These are phyloP conservation scores for Sialis lutaria DNA, from an alignment of 2,888 invertebrate species.

Conservation along the genomic window DNA sequence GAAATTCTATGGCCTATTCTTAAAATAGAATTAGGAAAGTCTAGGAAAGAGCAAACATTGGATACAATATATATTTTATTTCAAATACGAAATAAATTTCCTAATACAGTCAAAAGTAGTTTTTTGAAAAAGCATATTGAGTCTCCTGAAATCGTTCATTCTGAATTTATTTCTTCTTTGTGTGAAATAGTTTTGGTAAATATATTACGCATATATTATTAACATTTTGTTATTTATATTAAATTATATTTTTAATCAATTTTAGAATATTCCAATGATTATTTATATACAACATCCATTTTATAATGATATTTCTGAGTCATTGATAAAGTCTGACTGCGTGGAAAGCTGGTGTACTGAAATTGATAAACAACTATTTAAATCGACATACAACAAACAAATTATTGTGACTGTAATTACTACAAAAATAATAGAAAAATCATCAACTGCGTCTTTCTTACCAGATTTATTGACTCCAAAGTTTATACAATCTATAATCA, in stretches of 20 bases:
- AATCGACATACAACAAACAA: conserved; percentile 40
- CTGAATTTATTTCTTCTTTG: conserved; percentile 35
- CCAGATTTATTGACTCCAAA: conserved; percentile 42
- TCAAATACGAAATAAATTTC: conserved; percentile 25
- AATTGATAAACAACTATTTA: conserved; percentile 28
- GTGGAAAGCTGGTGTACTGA: conserved; percentile 37
- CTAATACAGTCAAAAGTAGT: conserved; percentile 30
- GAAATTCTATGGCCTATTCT: conserved; percentile 40
- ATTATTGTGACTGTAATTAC: conserved; percentile 40
- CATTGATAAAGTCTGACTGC: conserved; percentile 32
- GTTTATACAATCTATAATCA: conserved; percentile 40
- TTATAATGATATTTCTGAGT: conserved; percentile 37
- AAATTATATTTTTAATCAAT: conserved; percentile 10
- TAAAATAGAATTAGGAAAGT: conserved; percentile 38
- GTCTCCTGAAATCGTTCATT: conserved; percentile 34
- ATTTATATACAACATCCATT: conserved; percentile 43
- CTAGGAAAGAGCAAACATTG: conserved; percentile 42
- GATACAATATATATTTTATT: conserved; percentile 47
- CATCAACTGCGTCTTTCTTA: conserved; percentile 29
- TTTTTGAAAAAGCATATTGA: conserved; percentile 37
- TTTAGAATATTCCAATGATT: conserved; percentile 40
- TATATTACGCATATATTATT: conserved; percentile 4
- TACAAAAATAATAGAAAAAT: conserved; percentile 32
- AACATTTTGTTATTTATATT: too few species aligned
- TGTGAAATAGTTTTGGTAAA: conserved; percentile 45